Conservation (phyloP, 2,888 invertebrate species). For the Maniola hyperantus region DNA sequence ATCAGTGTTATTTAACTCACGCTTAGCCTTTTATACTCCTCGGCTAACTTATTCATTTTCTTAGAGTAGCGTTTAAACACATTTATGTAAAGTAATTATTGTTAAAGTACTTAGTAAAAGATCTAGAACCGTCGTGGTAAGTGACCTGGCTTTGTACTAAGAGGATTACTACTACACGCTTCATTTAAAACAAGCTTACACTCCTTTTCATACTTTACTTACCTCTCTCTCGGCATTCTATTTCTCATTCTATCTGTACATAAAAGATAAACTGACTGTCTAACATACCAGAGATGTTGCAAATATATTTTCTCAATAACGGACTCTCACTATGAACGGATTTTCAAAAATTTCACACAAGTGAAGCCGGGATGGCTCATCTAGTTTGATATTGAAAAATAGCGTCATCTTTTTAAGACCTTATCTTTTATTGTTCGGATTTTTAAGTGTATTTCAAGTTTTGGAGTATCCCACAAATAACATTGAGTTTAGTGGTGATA, state of each 20-base stretch:
- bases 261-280: not conserved
- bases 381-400: too few relatives aligned
- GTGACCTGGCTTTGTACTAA: not conserved
- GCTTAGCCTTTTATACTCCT: not conserved
- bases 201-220: not conserved
- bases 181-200: constrained; percentile 10
- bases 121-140: constrained; percentile 8
- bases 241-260: not conserved
- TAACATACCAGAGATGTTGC: too few relatives aligned
- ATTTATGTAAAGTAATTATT: constrained; percentile 5
- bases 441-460: too few relatives aligned
- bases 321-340: too few relatives aligned
- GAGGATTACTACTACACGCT: constrained; percentile 12
- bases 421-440: too few relatives aligned
- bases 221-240: too few relatives aligned
- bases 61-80: not conserved
- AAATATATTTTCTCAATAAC: too few relatives aligned
- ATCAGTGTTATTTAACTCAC: not conserved
- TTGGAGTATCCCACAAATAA: not conserved
- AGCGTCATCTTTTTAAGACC: too few relatives aligned
- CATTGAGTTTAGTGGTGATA: not conserved
- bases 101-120: not conserved
- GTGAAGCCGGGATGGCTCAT: too few relatives aligned
- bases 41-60: not conserved
- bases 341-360: too few relatives aligned